phyloP scores from a whole-genome alignment of 1,140 invertebrate genomes.

The Calycopis cecrops region DNA sequence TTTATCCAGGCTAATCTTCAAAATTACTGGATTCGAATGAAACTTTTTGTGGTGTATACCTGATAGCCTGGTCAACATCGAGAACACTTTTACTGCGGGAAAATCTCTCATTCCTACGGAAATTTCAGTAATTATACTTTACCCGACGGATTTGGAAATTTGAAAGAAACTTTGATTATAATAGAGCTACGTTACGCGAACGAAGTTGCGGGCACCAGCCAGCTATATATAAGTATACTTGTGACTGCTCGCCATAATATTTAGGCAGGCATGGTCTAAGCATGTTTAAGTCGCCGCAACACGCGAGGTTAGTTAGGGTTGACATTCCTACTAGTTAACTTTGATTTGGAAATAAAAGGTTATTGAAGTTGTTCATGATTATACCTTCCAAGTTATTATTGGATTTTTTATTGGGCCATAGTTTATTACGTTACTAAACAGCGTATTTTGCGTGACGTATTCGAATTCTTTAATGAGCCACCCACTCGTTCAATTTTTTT shows the following conservation, averaged over 20 bases:
- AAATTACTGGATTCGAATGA: no score
- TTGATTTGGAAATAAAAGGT: slow-evolving; percentile 11
- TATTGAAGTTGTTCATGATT: slow-evolving; percentile 10
- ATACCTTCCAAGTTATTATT: slow-evolving; percentile 6
- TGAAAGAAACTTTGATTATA: no score
- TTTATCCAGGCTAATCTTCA: no score
- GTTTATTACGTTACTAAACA: slow-evolving; percentile 6
- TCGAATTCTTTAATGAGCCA: neutral
- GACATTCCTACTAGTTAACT: slow-evolving; percentile 7
- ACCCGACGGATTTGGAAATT: no score
- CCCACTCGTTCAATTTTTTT: neutral
- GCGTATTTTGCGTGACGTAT: slow-evolving; percentile 3
- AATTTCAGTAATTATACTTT: no score
- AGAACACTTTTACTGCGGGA: no score
- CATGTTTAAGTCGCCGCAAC: slow-evolving; percentile 3
- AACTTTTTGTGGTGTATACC: no score
- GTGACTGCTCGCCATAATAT: neutral
- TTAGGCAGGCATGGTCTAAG: slow-evolving; percentile 4
- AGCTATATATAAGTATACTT: no score
- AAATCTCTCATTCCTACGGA: no score
- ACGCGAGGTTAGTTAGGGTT: slow-evolving; percentile 10
- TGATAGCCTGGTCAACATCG: no score
- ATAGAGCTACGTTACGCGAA: no score
- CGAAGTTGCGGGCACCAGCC: no score
- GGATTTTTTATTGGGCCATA: slow-evolving; percentile 2